Conservation (phyloP, 2,113 vertebrate species). For the Oncorhynchus mykiss region DNA sequence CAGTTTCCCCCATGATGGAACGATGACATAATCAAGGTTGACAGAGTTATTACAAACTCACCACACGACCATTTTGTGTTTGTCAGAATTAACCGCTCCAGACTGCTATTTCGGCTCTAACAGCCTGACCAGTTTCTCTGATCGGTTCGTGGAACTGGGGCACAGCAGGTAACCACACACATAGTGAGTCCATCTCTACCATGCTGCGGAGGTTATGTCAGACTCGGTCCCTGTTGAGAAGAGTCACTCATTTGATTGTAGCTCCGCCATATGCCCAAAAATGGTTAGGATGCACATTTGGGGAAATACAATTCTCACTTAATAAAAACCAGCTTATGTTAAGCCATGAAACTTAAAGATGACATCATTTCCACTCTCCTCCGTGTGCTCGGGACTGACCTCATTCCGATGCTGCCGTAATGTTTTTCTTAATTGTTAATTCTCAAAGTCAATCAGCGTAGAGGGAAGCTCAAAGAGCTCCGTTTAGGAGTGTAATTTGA, state of each 20-base stretch:
- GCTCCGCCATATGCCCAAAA: conserved; percentile 51
- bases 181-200: conserved; percentile 7
- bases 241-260: conserved; percentile 39
- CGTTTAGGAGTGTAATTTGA: neutral
- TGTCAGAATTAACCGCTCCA: conserved; percentile 45
- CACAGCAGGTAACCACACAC: neutral
- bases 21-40: conserved; percentile 57
- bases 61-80: conserved; percentile 42
- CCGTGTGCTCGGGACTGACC: neutral
- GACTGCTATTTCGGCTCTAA: conserved; percentile 32
- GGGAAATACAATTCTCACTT: conserved; percentile 12
- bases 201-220: neutral
- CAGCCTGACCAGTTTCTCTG: neutral
- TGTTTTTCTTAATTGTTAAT: conserved; percentile 40
- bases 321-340: conserved; percentile 68
- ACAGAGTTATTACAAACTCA: conserved; percentile 48
- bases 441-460: conserved; percentile 36
- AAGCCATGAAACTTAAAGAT: conserved; percentile 59
- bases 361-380: conserved; percentile 47
- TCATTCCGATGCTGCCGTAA: neutral
- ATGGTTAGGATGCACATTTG: conserved; percentile 54
- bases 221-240: conserved; percentile 18
- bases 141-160: neutral
- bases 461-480: conserved; percentile 10
- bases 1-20: conserved; percentile 55